Evolutionary conservation across 2,888 invertebrate species (phyloP), one percentile per base, ranked within the genome.

Genomic region (Pomacea canaliculata): DNA sequence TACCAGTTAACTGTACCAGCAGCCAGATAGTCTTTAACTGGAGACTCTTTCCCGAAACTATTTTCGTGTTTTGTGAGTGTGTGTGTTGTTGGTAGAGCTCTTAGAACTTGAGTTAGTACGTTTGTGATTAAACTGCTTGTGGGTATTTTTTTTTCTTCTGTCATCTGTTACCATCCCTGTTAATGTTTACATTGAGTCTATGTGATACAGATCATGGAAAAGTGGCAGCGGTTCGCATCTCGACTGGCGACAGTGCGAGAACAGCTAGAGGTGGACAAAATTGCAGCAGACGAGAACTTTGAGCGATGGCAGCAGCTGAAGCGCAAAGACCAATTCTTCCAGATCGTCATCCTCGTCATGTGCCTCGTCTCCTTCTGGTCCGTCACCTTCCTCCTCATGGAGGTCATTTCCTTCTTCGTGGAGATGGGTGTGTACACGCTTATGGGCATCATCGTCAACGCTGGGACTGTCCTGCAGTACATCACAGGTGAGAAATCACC

Each of bases 391-490:
- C 80, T 89, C 56, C 78, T 87, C 18, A 86, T 86, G 71, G 90
- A 90, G 76, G 82, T 84, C 51, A 76, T 87, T 9, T 86, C 87
- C 8, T 88, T 89, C 75, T 71, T 86, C n/a, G 86, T 88, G 10
- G 89, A 90, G 80, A 76, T 88, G 19, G 76, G 78, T 19, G 85
- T 88, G 9, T 86, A 89, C 76, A 87, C 88, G 0, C 74, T 88
- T 60, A 86, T 89, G 81, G 89, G 90, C 4, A 80, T 89, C 19
- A 85, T 89, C 49, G 82, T 90, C 7, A 89, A 89, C 75, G 87
- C 89, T 0, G 83, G 84, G 8, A 73, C 82, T 27, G 83, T 84
- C 0, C 76, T 87, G 62, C 84, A 86, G 65, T 89, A 88, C 76
- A 66, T 88, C 12, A 85, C 88, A 9, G 79, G 74, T 74, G 19